Evolutionary conservation across 2,888 invertebrate species (phyloP).

Genomic region (Busseola fusca): DNA sequence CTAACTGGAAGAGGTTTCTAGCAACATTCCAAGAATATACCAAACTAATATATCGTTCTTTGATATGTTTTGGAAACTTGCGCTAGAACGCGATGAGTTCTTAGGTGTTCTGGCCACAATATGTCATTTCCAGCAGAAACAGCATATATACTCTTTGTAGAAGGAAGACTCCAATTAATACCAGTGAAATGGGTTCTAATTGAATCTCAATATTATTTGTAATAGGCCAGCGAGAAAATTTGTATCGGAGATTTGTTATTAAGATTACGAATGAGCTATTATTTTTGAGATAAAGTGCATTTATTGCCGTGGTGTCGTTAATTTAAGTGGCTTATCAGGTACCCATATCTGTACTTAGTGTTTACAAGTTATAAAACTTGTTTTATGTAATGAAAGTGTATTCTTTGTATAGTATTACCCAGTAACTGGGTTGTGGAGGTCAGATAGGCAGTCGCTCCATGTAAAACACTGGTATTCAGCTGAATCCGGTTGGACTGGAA

Average conservation of each 20-base stretch:
- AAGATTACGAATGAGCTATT: conserved; percentile 81
- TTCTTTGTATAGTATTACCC: background rate
- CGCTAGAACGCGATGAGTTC: too few species aligned
- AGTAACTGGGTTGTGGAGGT: too few species aligned
- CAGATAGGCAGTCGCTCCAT: too few species aligned
- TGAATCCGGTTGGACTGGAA: too few species aligned
- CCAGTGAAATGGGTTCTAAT: conserved; percentile 76
- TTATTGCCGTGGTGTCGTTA: conserved; percentile 52
- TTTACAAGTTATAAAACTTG: conserved; percentile 10
- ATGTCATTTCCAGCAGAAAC: conserved; percentile 36
- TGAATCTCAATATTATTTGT: conserved; percentile 81
- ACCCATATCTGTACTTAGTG: background rate
- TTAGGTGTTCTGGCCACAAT: background rate
- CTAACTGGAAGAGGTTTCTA: conserved; percentile 39
- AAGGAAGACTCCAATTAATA: conserved; percentile 69
- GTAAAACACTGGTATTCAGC: too few species aligned
- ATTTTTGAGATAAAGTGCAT: conserved; percentile 67
- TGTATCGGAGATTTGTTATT: conserved; percentile 82
- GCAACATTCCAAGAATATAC: background rate
- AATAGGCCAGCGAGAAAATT: conserved; percentile 79
- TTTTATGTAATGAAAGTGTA: background rate
- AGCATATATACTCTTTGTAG: conserved; percentile 24
- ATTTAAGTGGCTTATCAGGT: conserved; percentile 51
- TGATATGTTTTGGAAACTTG: background rate
- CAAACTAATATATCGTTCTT: background rate